Conservation (phyloP, 1,140 invertebrate genomes). For the Plodia interpunctella region DNA sequence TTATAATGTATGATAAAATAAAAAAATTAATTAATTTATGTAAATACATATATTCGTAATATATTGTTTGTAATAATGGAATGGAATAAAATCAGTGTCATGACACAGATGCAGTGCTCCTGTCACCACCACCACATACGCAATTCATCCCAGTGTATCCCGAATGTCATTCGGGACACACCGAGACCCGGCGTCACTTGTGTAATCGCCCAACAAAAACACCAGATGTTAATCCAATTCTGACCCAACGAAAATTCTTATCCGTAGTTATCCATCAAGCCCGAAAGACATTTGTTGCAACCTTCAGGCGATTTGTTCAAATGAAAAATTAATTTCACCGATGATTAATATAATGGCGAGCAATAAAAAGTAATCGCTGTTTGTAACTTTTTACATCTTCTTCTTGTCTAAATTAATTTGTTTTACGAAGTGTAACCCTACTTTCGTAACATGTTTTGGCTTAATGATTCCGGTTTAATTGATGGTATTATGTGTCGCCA, state of each 20-base stretch:
- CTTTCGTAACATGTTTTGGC: constrained; percentile 5
- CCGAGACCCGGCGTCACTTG: background rate
- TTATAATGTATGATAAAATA: no score
- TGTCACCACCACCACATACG: background rate
- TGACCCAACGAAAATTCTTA: constrained; percentile 28
- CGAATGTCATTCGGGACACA: background rate
- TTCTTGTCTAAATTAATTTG: constrained; percentile 73
- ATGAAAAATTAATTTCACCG: constrained; percentile 76
- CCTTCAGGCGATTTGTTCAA: constrained; percentile 70
- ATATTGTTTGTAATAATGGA: no score
- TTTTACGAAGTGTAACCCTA: constrained; percentile 29
- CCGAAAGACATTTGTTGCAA: constrained; percentile 61
- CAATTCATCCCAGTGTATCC: background rate
- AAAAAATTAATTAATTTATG: no score
- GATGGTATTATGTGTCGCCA: constrained; percentile 2
- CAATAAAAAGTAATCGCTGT: constrained; percentile 74
- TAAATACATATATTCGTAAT: no score
- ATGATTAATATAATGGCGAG: constrained; percentile 73
- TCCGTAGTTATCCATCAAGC: constrained; percentile 59
- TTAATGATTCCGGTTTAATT: background rate
- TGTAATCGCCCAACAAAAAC: background rate
- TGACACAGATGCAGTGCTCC: background rate
- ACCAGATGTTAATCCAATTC: constrained; percentile 42
- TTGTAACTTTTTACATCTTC: constrained; percentile 75
- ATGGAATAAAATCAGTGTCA: background rate